These are phyloP conservation scores for Pseudomyrmex dendroicus DNA, from an alignment of 1,140 invertebrate genomes.

Conservation along the genomic window DNA sequence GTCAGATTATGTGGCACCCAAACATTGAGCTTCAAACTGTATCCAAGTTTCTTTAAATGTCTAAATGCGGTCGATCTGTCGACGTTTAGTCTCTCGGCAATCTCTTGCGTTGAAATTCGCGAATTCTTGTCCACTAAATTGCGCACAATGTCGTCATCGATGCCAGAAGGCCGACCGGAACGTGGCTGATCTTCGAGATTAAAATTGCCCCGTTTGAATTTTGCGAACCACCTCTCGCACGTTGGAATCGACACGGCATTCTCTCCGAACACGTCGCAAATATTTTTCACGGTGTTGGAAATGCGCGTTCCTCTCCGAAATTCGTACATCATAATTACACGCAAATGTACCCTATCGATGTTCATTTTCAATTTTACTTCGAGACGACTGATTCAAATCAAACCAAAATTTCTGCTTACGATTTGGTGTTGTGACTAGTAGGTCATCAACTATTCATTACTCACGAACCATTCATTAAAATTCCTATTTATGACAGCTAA, in stretches of 20 bases:
- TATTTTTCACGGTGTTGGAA: background rate
- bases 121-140: background rate
- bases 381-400: background rate
- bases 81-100: background rate
- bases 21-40: background rate
- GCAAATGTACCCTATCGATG: background rate
- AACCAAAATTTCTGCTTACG: background rate
- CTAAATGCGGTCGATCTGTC: background rate
- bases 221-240: background rate
- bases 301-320: background rate
- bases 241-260: too few relatives aligned
- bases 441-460: too few relatives aligned
- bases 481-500: background rate
- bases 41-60: background rate
- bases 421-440: background rate
- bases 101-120: background rate
- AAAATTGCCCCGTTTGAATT: background rate
- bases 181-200: background rate
- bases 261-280: slow-evolving; percentile 3
- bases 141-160: background rate
- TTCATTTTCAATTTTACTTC: background rate
- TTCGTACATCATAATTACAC: slow-evolving; percentile 10
- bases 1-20: background rate
- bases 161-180: background rate
- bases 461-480: too few relatives aligned